A percentile compares a stretch with the other conserved stretches of the same genome.
These are phyloP conservation scores for Dicrostonyx torquatus DNA, from an alignment of 2,797 vertebrate genomes.

Conservation along the genomic window DNA sequence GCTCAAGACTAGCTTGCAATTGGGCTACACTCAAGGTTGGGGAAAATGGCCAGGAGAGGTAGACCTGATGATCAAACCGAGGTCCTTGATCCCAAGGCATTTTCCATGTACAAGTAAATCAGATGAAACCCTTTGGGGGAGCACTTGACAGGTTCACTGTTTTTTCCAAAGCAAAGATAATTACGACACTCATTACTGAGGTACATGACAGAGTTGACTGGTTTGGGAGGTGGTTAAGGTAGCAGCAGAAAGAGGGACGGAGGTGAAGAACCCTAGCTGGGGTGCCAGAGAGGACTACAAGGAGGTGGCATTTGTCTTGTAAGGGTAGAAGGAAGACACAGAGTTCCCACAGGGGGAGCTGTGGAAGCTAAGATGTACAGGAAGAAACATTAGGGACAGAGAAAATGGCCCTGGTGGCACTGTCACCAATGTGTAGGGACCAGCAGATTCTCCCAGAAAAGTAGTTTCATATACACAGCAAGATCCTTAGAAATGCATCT, in stretches of 20 bases:
- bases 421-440: background rate
- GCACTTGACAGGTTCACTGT: background rate
- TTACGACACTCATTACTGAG: background rate
- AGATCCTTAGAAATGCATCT: slow-evolving; percentile 7
- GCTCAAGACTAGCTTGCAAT: background rate
- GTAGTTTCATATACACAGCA: background rate
- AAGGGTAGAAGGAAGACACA: background rate
- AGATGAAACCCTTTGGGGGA: background rate
- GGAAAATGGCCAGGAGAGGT: background rate
- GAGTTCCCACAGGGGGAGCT: background rate
- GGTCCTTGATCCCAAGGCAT: background rate
- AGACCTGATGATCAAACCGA: background rate
- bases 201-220: background rate
- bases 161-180: background rate
- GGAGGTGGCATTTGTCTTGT: background rate
- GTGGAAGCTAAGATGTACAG: background rate
- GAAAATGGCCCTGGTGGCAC: background rate
- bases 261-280: background rate
- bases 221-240: background rate
- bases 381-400: background rate
- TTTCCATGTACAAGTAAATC: slow-evolving; percentile 21
- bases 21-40: background rate
- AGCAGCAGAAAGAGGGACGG: background rate
- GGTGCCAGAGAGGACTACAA: background rate
- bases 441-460: background rate